These are phyloP conservation scores for Branchellion lobata DNA, from an alignment of 2,888 invertebrate genomes.

Conservation along the genomic window DNA sequence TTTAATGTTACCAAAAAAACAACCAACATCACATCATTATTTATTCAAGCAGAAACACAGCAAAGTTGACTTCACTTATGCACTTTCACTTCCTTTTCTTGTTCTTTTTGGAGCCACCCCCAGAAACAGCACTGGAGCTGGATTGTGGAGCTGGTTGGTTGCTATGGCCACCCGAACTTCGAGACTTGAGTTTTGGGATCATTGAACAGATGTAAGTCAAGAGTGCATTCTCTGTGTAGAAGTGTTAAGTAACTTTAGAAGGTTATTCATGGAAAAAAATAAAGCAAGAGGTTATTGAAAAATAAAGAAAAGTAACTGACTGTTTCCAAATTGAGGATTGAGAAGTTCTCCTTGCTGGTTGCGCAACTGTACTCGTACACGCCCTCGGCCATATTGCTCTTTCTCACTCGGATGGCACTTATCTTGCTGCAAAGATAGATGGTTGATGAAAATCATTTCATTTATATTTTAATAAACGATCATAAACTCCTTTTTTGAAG, in stretches of 20 bases:
- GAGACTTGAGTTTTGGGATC: constrained; percentile 81
- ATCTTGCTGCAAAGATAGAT: constrained; percentile 55
- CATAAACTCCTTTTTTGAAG: not conserved
- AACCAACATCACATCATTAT: too few relatives aligned
- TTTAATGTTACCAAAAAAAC: too few relatives aligned
- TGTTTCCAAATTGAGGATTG: constrained; percentile 63
- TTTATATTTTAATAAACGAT: not conserved
- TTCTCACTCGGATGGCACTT: constrained; percentile 86
- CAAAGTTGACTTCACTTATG: too few relatives aligned
- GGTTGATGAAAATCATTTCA: not conserved
- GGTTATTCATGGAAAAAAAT: not conserved
- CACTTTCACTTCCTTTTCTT: not conserved
- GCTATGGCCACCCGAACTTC: constrained; percentile 45
- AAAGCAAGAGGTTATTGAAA: not conserved
- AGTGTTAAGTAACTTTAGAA: not conserved
- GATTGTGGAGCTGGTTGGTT: not conserved
- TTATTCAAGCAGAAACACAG: too few relatives aligned
- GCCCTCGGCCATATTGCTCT: constrained; percentile 79
- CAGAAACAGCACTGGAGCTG: not conserved
- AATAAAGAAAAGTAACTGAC: constrained; percentile 34
- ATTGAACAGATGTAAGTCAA: constrained; percentile 76
- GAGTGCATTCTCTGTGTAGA: constrained; percentile 70
- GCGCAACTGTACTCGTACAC: constrained; percentile 87
- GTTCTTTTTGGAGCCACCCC: not conserved
- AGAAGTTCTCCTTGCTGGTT: constrained; percentile 81